Evolutionary conservation across 1,140 invertebrate genomes (phyloP), one percentile per base, ranked within the genome.

Genomic region (Megathymus violae): DNA sequence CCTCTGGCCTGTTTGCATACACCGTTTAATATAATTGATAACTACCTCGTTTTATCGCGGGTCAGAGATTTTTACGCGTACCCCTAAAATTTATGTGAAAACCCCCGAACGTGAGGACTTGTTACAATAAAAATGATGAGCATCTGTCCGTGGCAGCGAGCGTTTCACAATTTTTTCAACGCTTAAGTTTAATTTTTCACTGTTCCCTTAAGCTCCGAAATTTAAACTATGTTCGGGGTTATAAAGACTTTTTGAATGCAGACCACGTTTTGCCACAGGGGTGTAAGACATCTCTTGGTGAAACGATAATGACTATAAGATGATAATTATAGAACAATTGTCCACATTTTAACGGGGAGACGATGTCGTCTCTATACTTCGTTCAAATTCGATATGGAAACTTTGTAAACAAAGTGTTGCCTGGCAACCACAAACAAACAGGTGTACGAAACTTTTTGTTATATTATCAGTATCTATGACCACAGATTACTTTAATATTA

Each of bases 91-190:
- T 59, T 59, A 59, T 59, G 41, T 36, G 54, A 59, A 59, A 59
- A 47, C 41, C 47, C 56, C 44, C 47, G 22, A 59, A 59, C 19
- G 54, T 27, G 43, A 46, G 43, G 27, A 59, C 54, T 59, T 47
- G 54, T 59, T 36, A 38, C 25, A 59, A 59, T 59, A 47, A 59
- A 59, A 59, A 47, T 59, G 56, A 59, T 59, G 56, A 59, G 38
- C 56, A 47, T 59, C 56, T 59, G 56, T 47, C 56, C 43, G 31
- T 47, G 43, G 17, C n/a, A 9, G n/a, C 10, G 17, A n/a, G 3
- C 41, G 54, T 17, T 59, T 56, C 44, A 14, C 17, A 15, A 16
- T 47, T 59, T 59, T 59, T 22, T 40, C 25, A 15, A 16, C 41
- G 41, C 41, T 22, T 46, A 58, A 22, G 46, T 58, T 58, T 46